phyloP scores from a whole-genome alignment of 2,113 vertebrate species.

The Melanocharis versteri region DNA sequence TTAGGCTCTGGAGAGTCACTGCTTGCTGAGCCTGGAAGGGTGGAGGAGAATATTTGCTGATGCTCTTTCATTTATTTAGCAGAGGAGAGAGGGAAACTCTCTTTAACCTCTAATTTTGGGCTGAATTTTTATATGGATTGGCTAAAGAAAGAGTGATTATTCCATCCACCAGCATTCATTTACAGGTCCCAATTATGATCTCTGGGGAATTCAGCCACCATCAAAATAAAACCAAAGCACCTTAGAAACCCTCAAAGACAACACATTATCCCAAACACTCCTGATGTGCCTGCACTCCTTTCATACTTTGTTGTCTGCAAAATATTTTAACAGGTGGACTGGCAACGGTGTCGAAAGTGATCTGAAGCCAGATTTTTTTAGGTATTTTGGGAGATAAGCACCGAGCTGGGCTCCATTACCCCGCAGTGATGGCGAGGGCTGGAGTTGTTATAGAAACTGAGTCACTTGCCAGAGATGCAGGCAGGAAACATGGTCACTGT shows the following conservation, averaged over 20 bases:
- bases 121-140: neutral
- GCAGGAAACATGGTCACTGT: constrained; percentile 23
- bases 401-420: neutral
- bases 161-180: neutral
- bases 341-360: neutral
- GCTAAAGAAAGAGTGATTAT: neutral
- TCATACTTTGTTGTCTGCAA: neutral
- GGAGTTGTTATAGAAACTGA: neutral
- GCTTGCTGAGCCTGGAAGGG: neutral
- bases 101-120: neutral
- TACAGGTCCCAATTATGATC: neutral
- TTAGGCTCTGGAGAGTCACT: neutral
- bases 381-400: constrained; percentile 26
- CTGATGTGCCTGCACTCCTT: neutral
- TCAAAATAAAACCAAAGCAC: neutral
- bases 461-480: neutral
- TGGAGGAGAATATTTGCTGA: neutral
- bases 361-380: neutral
- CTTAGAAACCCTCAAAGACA: neutral
- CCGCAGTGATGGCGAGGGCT: neutral
- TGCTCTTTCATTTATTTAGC: neutral
- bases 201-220: neutral
- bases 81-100: neutral
- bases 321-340: constrained; percentile 41
- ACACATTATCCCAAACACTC: neutral